Conservation (phyloP, 1,140 invertebrate species). For the Chrysomallon squamiferum region DNA sequence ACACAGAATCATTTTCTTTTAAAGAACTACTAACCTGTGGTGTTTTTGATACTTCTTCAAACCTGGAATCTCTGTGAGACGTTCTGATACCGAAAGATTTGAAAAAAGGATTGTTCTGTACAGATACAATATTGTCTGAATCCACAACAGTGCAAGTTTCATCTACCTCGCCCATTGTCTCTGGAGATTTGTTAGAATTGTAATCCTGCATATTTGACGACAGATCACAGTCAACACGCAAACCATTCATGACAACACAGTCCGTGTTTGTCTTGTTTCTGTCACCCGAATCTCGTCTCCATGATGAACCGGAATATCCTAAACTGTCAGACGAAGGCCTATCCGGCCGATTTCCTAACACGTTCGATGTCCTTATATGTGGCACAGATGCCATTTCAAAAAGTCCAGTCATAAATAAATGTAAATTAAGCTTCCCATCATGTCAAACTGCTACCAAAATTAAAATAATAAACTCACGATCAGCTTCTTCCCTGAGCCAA, state of each 20-base stretch:
- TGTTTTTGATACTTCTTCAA: neutral
- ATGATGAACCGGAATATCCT: slow-evolving; percentile 19
- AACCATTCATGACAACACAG: slow-evolving; percentile 2
- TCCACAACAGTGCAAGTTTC: neutral
- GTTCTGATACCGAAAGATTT: slow-evolving; percentile 22
- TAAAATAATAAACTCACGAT: neutral
- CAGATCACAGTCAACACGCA: neutral
- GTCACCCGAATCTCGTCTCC: slow-evolving; percentile 27
- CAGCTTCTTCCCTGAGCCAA: slow-evolving; percentile 20
- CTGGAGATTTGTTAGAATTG: neutral
- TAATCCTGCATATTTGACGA: neutral
- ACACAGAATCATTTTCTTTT: slow-evolving; percentile 1
- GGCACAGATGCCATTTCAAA: slow-evolving; percentile 38
- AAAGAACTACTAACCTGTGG: neutral
- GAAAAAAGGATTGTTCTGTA: slow-evolving; percentile 31
- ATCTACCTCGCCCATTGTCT: neutral
- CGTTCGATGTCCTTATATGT: slow-evolving; percentile 20
- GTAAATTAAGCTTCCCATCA: neutral
- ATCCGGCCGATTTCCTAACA: slow-evolving; percentile 9
- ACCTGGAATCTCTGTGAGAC: neutral
- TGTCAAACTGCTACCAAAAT: neutral
- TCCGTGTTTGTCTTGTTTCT: slow-evolving; percentile 11
- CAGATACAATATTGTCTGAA: slow-evolving; percentile 20
- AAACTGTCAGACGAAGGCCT: slow-evolving; percentile 17
- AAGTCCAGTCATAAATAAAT: slow-evolving; percentile 21